These are phyloP conservation scores for Crotalus tigris DNA, from an alignment of 2,113 vertebrate species.

Conservation along the genomic window DNA sequence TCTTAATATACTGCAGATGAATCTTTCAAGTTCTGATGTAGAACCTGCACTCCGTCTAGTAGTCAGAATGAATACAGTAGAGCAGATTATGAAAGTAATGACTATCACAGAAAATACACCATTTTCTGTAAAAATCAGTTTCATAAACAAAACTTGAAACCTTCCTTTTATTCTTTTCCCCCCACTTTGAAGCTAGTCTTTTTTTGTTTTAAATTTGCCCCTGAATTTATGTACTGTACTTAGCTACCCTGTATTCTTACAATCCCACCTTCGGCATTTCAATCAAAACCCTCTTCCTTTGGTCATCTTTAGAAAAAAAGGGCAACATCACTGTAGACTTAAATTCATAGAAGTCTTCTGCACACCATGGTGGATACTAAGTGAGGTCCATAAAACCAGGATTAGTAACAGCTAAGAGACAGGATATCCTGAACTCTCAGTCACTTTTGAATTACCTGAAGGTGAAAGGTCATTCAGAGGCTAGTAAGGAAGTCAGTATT, in stretches of 20 bases:
- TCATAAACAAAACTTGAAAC: not conserved
- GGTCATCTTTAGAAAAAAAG: not conserved
- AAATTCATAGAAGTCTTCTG: not conserved
- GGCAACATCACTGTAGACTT: not conserved
- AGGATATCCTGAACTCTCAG: slow-evolving; percentile 9
- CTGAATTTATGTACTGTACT: not conserved
- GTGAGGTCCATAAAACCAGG: not conserved
- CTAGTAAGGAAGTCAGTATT: not conserved
- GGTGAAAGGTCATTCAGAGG: not conserved
- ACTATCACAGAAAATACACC: not conserved
- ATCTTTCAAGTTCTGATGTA: not conserved
- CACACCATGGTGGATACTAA: not conserved
- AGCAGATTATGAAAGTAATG: not conserved
- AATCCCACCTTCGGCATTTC: not conserved
- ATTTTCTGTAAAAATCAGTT: not conserved
- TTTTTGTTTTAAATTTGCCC: not conserved
- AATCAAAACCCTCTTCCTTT: not conserved
- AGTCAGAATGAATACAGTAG: not conserved
- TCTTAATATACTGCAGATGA: not conserved
- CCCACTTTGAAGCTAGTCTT: not conserved
- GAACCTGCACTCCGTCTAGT: not conserved
- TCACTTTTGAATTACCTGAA: not conserved
- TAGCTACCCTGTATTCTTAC: not conserved
- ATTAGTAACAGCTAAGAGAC: not conserved
- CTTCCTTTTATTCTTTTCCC: not conserved